Evolutionary conservation across 2,888 invertebrate species (phyloP), one percentile per base, ranked within the genome.

Genomic region (Parnassius orleans): DNA sequence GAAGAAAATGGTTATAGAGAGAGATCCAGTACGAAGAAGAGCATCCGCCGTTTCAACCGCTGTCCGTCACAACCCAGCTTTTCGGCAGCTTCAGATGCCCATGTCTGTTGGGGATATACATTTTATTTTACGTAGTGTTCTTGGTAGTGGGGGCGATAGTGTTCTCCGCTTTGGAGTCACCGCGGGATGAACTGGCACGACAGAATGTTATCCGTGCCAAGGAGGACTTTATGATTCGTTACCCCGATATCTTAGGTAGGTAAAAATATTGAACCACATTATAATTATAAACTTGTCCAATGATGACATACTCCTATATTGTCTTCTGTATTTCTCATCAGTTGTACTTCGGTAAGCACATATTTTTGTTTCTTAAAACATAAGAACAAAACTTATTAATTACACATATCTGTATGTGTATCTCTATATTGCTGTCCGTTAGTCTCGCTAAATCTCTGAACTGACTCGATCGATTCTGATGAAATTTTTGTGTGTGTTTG

Each of bases 151-250:
- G 96, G 0, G 95, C 95, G 0, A 71, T 94, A 64, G 92, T 95
- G 57, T 96, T 96, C 79, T 93, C 93, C 47, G 86, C 93, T 12
- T 80, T 96, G 66, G 96, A 96, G 80, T 87, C 92, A 0, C 94
- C 95, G 0, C 71, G 91, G 65, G 95, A 95, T 76, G 85, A 92
- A 59, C 86, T 92, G 52, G 84, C 93, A 44, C 86, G 92, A 51
- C 73, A 88, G 43, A 86, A 90, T 48, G 81, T 95, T 15, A 85
- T 92, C 44, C 80, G 86, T 11, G 87, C 92, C 7, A 92, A 94
- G 67, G 84, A 87, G 54, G 86, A 87, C 48, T 95, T 95, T 76
- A 77, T 93, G 71, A 65, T 78, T 10, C 87, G 91, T 67, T 90
- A 95, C 84, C 93, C 94, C 0, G 92, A 92, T 69, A 92, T 96